Evolutionary conservation across 2,113 vertebrate species (phyloP).

Genomic region (Cephalopholis sonnerati): DNA sequence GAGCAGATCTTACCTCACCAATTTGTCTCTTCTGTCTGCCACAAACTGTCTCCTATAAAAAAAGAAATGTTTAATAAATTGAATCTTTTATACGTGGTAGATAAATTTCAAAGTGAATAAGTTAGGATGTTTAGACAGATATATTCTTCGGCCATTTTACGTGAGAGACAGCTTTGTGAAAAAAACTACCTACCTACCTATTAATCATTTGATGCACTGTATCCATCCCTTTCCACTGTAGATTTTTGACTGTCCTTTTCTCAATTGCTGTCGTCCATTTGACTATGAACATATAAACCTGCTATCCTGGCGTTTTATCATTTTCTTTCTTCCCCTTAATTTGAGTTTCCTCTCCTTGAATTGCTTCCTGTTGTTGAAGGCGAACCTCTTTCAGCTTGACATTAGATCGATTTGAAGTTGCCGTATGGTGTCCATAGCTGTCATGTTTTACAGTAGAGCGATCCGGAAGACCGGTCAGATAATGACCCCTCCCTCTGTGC

Average conservation of each 20-base stretch:
- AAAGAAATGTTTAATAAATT: conserved; percentile 9
- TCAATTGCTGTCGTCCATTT: neutral
- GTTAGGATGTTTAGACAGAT: neutral
- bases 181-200: neutral
- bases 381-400: conserved; percentile 9
- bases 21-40: conserved; percentile 10
- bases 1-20: conserved; percentile 10
- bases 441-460: conserved; percentile 66
- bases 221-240: neutral
- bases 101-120: conserved; percentile 5
- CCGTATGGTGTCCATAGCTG: conserved; percentile 41
- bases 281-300: neutral
- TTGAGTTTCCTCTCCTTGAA: conserved; percentile 21
- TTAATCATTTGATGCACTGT: neutral
- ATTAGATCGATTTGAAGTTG: conserved; percentile 54
- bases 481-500: conserved; percentile 46
- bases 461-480: conserved; percentile 51
- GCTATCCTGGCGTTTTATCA: neutral
- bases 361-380: conserved; percentile 17
- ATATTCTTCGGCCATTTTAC: neutral
- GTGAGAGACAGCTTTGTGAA: neutral
- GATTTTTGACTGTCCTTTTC: neutral
- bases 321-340: neutral
- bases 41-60: neutral
- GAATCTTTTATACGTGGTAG: neutral